These are phyloP conservation scores for Andricus curvator DNA, from an alignment of 2,888 invertebrate genomes.

Conservation along the genomic window DNA sequence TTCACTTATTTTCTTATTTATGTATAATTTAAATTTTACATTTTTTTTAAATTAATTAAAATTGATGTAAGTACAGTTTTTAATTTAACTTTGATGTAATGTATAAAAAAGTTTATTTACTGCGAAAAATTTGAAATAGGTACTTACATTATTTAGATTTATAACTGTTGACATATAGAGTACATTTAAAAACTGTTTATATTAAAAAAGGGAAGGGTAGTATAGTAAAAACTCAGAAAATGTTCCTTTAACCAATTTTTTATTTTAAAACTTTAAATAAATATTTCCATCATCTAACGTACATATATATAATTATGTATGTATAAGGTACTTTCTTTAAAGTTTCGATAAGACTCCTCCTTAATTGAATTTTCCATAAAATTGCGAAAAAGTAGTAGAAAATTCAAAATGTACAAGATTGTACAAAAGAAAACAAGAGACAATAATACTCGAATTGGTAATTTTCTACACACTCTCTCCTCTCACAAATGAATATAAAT, in stretches of 20 bases:
- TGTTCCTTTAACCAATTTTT: constrained; percentile 65
- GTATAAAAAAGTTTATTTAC: too few relatives aligned
- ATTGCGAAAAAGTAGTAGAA: constrained; percentile 57
- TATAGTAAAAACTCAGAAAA: not conserved
- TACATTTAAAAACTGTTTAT: too few relatives aligned
- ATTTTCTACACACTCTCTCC: constrained; percentile 5
- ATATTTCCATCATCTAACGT: constrained; percentile 72
- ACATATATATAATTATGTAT: constrained; percentile 56
- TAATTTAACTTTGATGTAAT: too few relatives aligned
- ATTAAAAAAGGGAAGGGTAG: not conserved
- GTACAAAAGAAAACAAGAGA: constrained; percentile 35
- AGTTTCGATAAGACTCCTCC: constrained; percentile 64
- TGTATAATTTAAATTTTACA: too few relatives aligned
- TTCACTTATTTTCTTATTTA: too few relatives aligned
- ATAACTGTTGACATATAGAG: too few relatives aligned
- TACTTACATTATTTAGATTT: too few relatives aligned
- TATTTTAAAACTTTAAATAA: constrained; percentile 74
- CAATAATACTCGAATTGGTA: constrained; percentile 13
- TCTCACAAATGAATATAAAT: constrained; percentile 27
- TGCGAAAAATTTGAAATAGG: too few relatives aligned
- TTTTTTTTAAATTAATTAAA: too few relatives aligned
- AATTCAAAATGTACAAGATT: constrained; percentile 47
- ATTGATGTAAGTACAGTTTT: too few relatives aligned
- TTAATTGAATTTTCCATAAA: constrained; percentile 50
- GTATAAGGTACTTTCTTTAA: constrained; percentile 72